Percentiles rank a stretch among this genome's conserved stretches.
phyloP scores from a whole-genome alignment of 2,113 vertebrate genomes.

The Thymallus thymallus region DNA sequence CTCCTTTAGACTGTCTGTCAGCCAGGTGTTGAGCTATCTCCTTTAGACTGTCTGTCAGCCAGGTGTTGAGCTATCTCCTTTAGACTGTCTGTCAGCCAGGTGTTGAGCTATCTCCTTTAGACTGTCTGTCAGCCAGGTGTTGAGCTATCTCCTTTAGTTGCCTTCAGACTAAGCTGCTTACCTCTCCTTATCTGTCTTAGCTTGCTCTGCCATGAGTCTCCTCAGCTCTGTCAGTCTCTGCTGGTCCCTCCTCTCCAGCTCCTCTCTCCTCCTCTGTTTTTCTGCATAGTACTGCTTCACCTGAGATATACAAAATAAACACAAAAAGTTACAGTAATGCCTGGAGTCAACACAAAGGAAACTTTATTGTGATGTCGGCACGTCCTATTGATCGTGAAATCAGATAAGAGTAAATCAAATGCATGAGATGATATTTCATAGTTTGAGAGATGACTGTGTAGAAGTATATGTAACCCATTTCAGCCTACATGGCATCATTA shows the following conservation, averaged over 20 bases:
- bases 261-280: slow-evolving; percentile 78
- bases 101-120: too few relatives aligned
- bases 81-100: not conserved
- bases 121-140: not conserved
- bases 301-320: slow-evolving; percentile 61
- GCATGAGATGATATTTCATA: slow-evolving; percentile 69
- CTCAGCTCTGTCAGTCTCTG: slow-evolving; percentile 78
- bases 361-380: slow-evolving; percentile 25
- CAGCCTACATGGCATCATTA: slow-evolving; percentile 66
- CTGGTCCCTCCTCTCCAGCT: slow-evolving; percentile 77
- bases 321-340: slow-evolving; percentile 34
- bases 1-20: too few relatives aligned
- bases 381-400: slow-evolving; percentile 68
- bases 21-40: not conserved
- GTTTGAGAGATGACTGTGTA: slow-evolving; percentile 47
- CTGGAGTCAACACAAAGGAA: slow-evolving; percentile 19
- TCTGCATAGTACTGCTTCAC: slow-evolving; percentile 82
- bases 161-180: slow-evolving; percentile 53
- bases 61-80: not conserved
- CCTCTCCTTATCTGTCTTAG: slow-evolving; percentile 84
- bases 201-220: slow-evolving; percentile 82
- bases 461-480: slow-evolving; percentile 64
- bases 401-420: slow-evolving; percentile 59
- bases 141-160: not conserved
- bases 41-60: not conserved